Base-by-base conservation (phyloP, 2,797 vertebrate species). In the Odontamblyopus lacepedii region DNA sequence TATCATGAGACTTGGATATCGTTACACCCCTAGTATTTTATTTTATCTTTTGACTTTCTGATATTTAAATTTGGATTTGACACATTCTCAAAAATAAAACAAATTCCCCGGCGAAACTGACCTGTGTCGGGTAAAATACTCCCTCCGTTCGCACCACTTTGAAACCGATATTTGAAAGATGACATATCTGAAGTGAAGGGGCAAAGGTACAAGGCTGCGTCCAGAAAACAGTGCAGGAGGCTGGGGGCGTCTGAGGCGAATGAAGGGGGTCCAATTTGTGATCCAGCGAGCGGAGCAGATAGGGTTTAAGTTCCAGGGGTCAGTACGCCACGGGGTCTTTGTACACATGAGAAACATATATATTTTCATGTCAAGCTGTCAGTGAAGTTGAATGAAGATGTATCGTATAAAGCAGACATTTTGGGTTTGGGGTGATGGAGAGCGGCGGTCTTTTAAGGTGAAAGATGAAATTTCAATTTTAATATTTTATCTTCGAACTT, bases 311-410 rank as follows among this genome's bases (percentile, higher is more conserved):
- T 76, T 79, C 66, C 64, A 62, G 59, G 69, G 76, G 74, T 73
- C 62, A 7, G 63, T 60, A 0, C 23, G 23, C 55, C 27, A 5
- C 23, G 38, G 70, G 70, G 73, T 74, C 66, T 61, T 63, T 63
- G 68, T 56, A 32, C 68, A 55, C 65, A 70, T 70, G 76, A 71
- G 76, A 88, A 92, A 90, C 91, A 92, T 92, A 92, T 90, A 76
- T 73, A 89, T 89, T 92, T 89, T 92, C 84, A 89, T 91, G 88
- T 91, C 85, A 80, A 19, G 26, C 86, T 91, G 89, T 90, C 89
- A 83, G 74, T 5, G 70, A n/a, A 73, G 27, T 35, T 77, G 85
- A 85, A 0, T 51, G 67, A 72, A 80, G 73, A 57, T 75, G 72
- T 2, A 61, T 76, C 76, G 32, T 74, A 89, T 81, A 78, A 82